Evolutionary conservation across 2,113 vertebrate species (phyloP), one percentile per base, ranked within the genome.

Genomic region (Passer domesticus): DNA sequence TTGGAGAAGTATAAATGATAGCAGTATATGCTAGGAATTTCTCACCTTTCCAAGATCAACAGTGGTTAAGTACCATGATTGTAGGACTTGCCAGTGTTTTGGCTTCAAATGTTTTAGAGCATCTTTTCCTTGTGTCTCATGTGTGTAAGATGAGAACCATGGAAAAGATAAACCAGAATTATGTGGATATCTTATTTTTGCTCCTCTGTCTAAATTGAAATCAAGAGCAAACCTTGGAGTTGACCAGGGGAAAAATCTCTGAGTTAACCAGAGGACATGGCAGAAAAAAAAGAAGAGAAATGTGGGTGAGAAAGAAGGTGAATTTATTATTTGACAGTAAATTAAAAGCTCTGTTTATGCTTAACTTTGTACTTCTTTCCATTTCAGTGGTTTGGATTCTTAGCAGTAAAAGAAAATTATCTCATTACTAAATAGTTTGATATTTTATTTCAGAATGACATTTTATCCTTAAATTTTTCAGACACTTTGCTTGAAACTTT

Each of bases 21-120:
- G 33, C n/a, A 31, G 11, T 44, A 19, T 22, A 10, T 69, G 50
- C 72, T 87, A 46, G 82, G 87, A 90, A 83, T 95, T 95, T 90
- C 91, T 86, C 84, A 92, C 93, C 72, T 91, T 85, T 92, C 93
- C 70, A 90, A 59, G 43, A 77, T 80, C 85, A 96, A 83, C 81
- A 83, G 23, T 60, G 46, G 30, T 5, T 83, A 83, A 97, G 35
- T 81, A 59, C 55, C 14, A 10, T 9, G 49, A 56, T 18, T 91
- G 35, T 73, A 50, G 64, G 31, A 55, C 21, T 86, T 84, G n/a
- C 52, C 41, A 69, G 49, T 60, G 24, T 13, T 91, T 85, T 64
- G 68, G 28, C 53, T 83, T 77, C n/a, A 63, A 77, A 27, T 77
- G 39, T 15, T 89, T 91, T 73, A 90, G 50, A 55, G 35, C 62